phyloP scores from a whole-genome alignment of 2,113 vertebrate genomes.

The Myiopsitta monachus region DNA sequence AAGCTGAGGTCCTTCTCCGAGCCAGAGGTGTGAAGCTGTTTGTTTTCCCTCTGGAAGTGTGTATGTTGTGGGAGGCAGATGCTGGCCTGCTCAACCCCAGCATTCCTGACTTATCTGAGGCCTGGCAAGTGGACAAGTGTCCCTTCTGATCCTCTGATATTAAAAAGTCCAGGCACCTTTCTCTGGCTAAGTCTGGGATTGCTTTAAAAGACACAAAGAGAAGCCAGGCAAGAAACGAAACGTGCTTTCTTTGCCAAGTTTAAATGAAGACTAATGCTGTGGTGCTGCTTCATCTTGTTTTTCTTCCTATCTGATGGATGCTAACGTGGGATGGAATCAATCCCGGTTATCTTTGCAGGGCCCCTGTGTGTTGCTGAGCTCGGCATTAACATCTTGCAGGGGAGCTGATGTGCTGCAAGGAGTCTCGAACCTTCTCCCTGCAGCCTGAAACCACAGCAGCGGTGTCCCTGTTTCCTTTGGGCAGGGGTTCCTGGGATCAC shows the following conservation, averaged over 20 bases:
- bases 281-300: conserved; percentile 56
- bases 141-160: conserved; percentile 61
- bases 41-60: conserved; percentile 72
- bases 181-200: conserved; percentile 24
- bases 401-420: neutral
- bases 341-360: conserved; percentile 26
- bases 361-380: neutral
- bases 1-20: conserved; percentile 19
- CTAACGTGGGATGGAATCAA: conserved; percentile 7
- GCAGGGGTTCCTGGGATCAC: neutral
- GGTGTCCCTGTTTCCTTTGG: neutral
- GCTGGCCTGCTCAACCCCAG: conserved; percentile 59
- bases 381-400: neutral
- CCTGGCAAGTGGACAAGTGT: conserved; percentile 67
- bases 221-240: conserved; percentile 44
- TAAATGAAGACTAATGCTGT: conserved; percentile 35
- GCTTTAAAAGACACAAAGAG: conserved; percentile 19
- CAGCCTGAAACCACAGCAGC: neutral
- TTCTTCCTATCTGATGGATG: conserved; percentile 39
- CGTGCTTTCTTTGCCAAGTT: conserved; percentile 40
- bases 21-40: conserved; percentile 74
- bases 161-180: conserved; percentile 68
- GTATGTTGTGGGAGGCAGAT: conserved; percentile 67
- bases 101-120: conserved; percentile 60
- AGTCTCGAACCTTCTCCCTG: neutral